Evolutionary conservation across 2,797 vertebrate genomes (phyloP).

Genomic region (Xenopus petersii): DNA sequence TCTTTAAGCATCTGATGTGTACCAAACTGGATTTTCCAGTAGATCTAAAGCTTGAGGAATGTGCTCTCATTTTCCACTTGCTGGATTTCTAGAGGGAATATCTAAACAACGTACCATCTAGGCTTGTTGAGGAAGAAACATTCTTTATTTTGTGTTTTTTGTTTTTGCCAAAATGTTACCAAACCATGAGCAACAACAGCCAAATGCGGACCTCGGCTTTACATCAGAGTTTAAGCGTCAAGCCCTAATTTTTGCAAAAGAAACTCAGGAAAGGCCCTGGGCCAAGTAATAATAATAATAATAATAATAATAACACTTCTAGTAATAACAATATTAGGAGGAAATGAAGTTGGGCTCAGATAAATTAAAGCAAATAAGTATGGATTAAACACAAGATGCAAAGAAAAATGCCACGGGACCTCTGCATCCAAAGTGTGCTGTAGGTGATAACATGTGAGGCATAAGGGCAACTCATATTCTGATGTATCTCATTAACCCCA

Average conservation of each 20-base stretch:
- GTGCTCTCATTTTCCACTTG: conserved; percentile 67
- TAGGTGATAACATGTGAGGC: conserved; percentile 59
- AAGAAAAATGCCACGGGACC: conserved; percentile 58
- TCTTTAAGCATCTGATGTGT: no score
- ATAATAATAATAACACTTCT: conserved; percentile 19
- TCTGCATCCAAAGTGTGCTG: conserved; percentile 53
- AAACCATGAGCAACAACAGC: conserved; percentile 70
- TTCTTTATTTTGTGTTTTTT: conserved; percentile 60
- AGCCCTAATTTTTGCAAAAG: conserved; percentile 51
- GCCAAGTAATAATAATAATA: conserved; percentile 58
- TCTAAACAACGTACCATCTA: conserved; percentile 38
- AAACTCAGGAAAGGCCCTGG: conserved; percentile 82
- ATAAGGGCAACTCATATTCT: conserved; percentile 57
- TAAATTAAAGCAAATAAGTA: conserved; percentile 20
- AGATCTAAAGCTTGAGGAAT: conserved; percentile 49
- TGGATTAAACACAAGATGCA: conserved; percentile 51
- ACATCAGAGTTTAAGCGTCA: conserved; percentile 13
- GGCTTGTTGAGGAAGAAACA: no score
- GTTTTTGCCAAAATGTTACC: conserved; percentile 68
- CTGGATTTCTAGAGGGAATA: conserved; percentile 75
- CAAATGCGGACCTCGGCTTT: conserved; percentile 74
- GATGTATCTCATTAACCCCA: conserved; percentile 55
- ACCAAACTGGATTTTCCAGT: no score
- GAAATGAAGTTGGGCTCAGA: conserved; percentile 61
- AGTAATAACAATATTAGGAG: conserved; percentile 29